Evolutionary conservation across 1,140 invertebrate species (phyloP), one percentile per base, ranked within the genome.

Genomic region (Drosophila prosaltans): DNA sequence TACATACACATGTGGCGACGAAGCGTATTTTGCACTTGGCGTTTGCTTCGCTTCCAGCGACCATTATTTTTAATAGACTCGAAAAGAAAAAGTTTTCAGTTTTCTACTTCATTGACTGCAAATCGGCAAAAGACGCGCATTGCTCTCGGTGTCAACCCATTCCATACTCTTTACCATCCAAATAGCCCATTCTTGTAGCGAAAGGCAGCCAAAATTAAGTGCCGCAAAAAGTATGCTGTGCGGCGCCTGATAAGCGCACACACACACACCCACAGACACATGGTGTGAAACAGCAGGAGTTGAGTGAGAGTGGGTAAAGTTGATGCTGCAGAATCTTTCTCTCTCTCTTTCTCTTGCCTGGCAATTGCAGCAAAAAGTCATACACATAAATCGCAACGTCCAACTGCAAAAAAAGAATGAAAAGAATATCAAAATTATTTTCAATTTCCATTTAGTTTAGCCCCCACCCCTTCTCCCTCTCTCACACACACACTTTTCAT

Each of bases 51-150:
- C 66, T 76, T 80, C 83, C 73, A 70, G 84, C 78, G 73, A 69
- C 84, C 84, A 89, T 89, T 89, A 89, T 89, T 89, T 89, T 89
- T 89, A 89, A 89, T 89, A 89, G 84, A 84, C 84, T 89, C 74
- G 65, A 78, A 88, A 81, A 78, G 75, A 59, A 89, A 89, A 89
- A 89, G 84, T 89, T 89, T 81, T 89, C 84, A 89, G 84, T 89
- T 89, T 89, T 89, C 84, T 83, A 75, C 84, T 89, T 84, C 84
- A 89, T 89, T 89, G 84, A 89, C 84, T 84, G 72, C 74, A 70
- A 89, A 89, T 89, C 84, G 84, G 81, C 39, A 78, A 79, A 88
- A 84, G 80, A 69, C 78, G 80, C 72, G 59, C 64, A 36, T 16
- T 16, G 16, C 72, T 70, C 66, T 64, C 70, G 77, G 32, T 28